These are phyloP conservation scores for Eurytoma adleriae DNA, from an alignment of 2,888 invertebrate species.

Conservation along the genomic window DNA sequence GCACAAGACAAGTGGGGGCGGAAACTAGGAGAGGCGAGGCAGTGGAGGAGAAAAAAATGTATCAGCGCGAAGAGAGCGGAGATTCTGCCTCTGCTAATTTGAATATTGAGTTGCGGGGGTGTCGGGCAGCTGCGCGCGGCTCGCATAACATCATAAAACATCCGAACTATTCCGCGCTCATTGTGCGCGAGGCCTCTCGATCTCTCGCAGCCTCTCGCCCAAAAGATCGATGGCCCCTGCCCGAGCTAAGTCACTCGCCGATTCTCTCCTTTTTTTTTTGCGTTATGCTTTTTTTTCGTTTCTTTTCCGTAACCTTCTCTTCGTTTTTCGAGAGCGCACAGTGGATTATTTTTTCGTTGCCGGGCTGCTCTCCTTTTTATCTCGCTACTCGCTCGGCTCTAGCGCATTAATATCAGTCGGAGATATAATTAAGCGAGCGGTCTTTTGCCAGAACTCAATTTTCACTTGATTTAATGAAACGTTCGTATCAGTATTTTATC, in stretches of 20 bases:
- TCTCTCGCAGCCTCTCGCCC: slow-evolving; percentile 21
- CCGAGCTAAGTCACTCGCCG: slow-evolving; percentile 37
- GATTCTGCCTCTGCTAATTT: slow-evolving; percentile 66
- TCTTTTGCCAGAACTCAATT: slow-evolving; percentile 40
- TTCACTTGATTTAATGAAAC: slow-evolving; percentile 52
- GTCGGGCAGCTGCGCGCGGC: slow-evolving; percentile 60
- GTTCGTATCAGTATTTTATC: background rate
- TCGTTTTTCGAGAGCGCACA: background rate
- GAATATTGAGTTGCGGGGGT: slow-evolving; percentile 75
- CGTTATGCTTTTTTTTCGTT: background rate
- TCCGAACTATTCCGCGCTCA: slow-evolving; percentile 65
- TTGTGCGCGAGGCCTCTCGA: slow-evolving; percentile 29
- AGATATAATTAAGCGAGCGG: slow-evolving; percentile 48
- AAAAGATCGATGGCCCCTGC: slow-evolving; percentile 51
- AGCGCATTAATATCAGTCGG: slow-evolving; percentile 51
- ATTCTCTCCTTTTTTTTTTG: slow-evolving; percentile 26
- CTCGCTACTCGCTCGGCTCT: background rate
- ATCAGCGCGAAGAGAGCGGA: slow-evolving; percentile 4
- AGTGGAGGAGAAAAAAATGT: slow-evolving; percentile 52
- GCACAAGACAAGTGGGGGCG: too few relatives aligned
- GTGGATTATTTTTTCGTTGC: background rate
- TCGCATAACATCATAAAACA: slow-evolving; percentile 67
- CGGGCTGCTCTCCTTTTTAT: background rate
- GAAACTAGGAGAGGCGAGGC: too few relatives aligned
- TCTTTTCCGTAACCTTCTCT: background rate